Conservation (phyloP, 2,797 vertebrate genomes). For the Danio jaintianensis region DNA sequence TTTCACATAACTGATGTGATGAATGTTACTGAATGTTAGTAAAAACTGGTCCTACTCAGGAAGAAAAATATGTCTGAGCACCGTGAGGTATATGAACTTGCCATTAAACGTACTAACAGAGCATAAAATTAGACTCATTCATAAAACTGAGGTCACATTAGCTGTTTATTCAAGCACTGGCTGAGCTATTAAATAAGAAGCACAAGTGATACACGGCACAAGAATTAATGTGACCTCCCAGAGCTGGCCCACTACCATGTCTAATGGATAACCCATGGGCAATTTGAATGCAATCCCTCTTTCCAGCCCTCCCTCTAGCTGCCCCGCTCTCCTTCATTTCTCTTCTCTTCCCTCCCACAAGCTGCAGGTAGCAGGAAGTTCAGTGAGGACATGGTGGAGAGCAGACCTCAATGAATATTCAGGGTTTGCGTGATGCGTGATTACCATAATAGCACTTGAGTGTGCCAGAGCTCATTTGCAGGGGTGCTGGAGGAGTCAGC, state of each 20-base stretch:
- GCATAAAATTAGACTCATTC: constrained; percentile 16
- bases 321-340: neutral
- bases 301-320: constrained; percentile 4
- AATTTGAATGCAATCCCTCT: constrained; percentile 24
- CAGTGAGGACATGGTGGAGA: constrained; percentile 32
- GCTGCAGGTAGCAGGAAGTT: constrained; percentile 53
- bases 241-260: constrained; percentile 13
- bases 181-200: constrained; percentile 2
- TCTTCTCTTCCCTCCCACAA: constrained; percentile 16
- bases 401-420: constrained; percentile 60
- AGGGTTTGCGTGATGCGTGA: constrained; percentile 45
- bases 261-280: constrained; percentile 34
- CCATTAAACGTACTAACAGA: constrained; percentile 1
- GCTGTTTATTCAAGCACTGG: neutral
- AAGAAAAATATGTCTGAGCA: neutral
- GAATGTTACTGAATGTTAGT: neutral
- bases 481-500: constrained; percentile 40
- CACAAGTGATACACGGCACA: constrained; percentile 18
- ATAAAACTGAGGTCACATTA: constrained; percentile 13
- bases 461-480: constrained; percentile 52
- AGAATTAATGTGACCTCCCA: constrained; percentile 28
- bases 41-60: neutral
- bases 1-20: neutral
- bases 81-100: neutral
- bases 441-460: constrained; percentile 58